phyloP scores from a whole-genome alignment of 2,888 invertebrate genomes.

The Ophioninae sp. region DNA sequence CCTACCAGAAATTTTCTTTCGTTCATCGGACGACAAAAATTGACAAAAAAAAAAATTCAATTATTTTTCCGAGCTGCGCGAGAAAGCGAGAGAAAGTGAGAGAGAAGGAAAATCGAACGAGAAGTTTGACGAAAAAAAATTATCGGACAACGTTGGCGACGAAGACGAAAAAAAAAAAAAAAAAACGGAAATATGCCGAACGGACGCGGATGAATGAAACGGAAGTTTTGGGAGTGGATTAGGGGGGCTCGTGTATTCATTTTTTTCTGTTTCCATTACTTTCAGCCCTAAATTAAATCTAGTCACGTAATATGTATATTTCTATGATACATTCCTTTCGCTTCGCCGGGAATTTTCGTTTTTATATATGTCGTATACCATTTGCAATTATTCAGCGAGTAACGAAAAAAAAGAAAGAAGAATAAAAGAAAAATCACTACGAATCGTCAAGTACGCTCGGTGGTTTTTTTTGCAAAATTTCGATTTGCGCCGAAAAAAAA shows the following conservation, averaged over 20 bases:
- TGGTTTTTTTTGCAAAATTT: slow-evolving; percentile 14
- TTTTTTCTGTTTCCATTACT: slow-evolving; percentile 60
- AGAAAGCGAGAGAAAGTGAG: slow-evolving; percentile 59
- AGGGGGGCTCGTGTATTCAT: not conserved
- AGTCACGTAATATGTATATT: slow-evolving; percentile 72
- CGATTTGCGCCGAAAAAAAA: not conserved
- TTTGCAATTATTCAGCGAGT: slow-evolving; percentile 48
- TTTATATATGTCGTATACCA: slow-evolving; percentile 59
- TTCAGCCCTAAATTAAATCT: slow-evolving; percentile 70
- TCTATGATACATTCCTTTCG: slow-evolving; percentile 69
- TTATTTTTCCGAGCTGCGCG: slow-evolving; percentile 36
- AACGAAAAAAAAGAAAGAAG: slow-evolving; percentile 27
- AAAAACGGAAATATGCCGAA: slow-evolving; percentile 48
- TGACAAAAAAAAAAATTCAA: not conserved
- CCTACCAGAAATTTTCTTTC: slow-evolving; percentile 2
- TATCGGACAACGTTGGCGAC: slow-evolving; percentile 44
- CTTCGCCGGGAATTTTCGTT: slow-evolving; percentile 51
- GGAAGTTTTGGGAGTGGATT: slow-evolving; percentile 57
- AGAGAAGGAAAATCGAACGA: slow-evolving; percentile 56
- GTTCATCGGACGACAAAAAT: slow-evolving; percentile 1
- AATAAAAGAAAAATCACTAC: slow-evolving; percentile 36
- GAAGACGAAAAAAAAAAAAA: slow-evolving; percentile 46
- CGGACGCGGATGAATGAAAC: slow-evolving; percentile 65
- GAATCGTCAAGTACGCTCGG: slow-evolving; percentile 41
- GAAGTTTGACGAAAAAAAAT: slow-evolving; percentile 33